A percentile compares a stretch with the other conserved stretches of the same genome.
phyloP scores from a whole-genome alignment of 1,140 invertebrate genomes.

The Pygmarrhopalites habei region DNA sequence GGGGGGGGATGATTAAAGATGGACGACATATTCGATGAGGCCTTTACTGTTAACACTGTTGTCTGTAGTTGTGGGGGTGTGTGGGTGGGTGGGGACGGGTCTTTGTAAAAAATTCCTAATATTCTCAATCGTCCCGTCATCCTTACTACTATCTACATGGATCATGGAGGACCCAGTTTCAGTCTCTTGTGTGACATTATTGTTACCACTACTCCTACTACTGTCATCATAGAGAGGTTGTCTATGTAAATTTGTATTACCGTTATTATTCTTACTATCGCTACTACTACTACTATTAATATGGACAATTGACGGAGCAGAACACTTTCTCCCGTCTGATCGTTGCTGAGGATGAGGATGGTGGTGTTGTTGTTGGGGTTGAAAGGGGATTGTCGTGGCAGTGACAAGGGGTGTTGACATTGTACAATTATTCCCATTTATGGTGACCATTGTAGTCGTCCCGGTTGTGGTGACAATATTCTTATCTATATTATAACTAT shows the following conservation, averaged over 20 bases:
- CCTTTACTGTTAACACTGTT: too few relatives aligned
- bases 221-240: background rate
- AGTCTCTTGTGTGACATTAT: constrained; percentile 24
- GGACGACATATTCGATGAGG: constrained; percentile 18
- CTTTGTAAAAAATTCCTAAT: too few relatives aligned
- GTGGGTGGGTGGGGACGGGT: too few relatives aligned
- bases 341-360: too few relatives aligned
- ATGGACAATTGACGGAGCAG: too few relatives aligned
- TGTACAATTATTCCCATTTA: constrained; percentile 6
- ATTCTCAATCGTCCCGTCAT: too few relatives aligned
- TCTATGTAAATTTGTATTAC: constrained; percentile 15
- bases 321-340: too few relatives aligned
- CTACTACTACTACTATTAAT: constrained; percentile 14
- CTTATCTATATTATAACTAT: background rate
- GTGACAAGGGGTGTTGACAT: too few relatives aligned
- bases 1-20: constrained; percentile 7
- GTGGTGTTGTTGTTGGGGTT: too few relatives aligned
- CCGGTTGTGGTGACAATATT: background rate
- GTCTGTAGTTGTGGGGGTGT: too few relatives aligned
- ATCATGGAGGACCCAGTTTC: constrained; percentile 8
- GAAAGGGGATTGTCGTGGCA: too few relatives aligned
- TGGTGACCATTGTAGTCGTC: background rate
- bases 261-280: constrained; percentile 10
- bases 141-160: constrained; percentile 4
- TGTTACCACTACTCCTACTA: constrained; percentile 5